Evolutionary conservation across 2,888 invertebrate genomes (phyloP), one percentile per base, ranked within the genome.

Genomic region (Diaperis boleti): DNA sequence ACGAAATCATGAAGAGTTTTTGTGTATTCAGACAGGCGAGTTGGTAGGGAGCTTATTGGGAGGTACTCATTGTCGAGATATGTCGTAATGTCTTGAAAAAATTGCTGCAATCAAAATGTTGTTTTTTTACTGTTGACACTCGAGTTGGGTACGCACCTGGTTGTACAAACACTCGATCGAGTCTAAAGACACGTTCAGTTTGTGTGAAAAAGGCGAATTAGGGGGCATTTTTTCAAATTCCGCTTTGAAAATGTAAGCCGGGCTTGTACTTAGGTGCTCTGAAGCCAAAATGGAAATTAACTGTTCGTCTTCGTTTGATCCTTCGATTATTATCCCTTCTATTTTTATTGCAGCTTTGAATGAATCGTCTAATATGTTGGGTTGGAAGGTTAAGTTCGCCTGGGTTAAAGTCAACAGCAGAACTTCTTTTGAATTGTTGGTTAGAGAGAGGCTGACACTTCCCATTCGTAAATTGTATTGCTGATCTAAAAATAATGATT

Each of bases 141-240:
- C 20, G 4, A 20, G 3, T 20, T 20, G n/a, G n/a, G n/a, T 20
- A 33, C 74, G 77, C 79, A 92, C 93, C 86, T 92, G 89, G 74
- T 92, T 87, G 80, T 93, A 93, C 8, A 90, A 85, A 41, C 92
- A 81, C 81, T 93, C 92, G 13, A 92, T 83, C 0, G 92, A 88
- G 76, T 92, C 91, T 75, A 92, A 81, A 57, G 86, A 83, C 50
- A 90, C 83, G 56, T 85, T 86, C 1, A 92, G 77, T 7, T 89
- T 89, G 72, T 89, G 66, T 72, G 90, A 89, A 15, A 88, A 89
- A 60, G 88, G 87, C 3, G 85, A 84, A 68, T 85, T 86, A 4
- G 84, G 77, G 0, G 91, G 89, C 74, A 90, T 88, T 75, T 87
- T 88, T 77, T 92, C 92, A 68, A 92, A 85, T 76, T 93, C 92